phyloP scores from a whole-genome alignment of 2,888 invertebrate species.

The Carabus problematicus region DNA sequence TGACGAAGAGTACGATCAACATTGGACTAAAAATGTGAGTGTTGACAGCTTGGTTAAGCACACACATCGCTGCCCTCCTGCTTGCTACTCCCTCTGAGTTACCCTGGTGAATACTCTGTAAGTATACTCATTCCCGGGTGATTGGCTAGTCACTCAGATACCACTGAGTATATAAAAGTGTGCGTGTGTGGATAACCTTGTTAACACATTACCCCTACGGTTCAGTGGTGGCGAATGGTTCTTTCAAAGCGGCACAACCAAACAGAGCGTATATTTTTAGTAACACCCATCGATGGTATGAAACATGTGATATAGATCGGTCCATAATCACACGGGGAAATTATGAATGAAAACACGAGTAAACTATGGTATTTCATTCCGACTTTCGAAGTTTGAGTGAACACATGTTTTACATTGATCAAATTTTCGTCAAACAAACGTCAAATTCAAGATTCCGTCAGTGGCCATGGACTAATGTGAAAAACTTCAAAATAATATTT shows the following conservation, averaged over 20 bases:
- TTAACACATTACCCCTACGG: constrained; percentile 30
- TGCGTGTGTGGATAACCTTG: constrained; percentile 36
- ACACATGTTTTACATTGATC: too few relatives aligned
- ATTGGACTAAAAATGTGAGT: too few relatives aligned
- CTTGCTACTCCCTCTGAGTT: not conserved
- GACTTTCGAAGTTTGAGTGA: too few relatives aligned
- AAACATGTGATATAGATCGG: not conserved
- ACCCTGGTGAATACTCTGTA: constrained; percentile 1
- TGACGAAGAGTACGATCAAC: too few relatives aligned
- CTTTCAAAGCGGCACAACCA: constrained; percentile 15
- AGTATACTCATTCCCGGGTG: constrained; percentile 1
- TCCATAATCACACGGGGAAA: not conserved
- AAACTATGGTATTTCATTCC: too few relatives aligned
- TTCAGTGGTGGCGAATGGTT: constrained; percentile 25
- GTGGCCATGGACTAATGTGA: too few relatives aligned
- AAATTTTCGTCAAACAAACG: too few relatives aligned
- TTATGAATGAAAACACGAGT: not conserved
- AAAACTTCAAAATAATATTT: too few relatives aligned
- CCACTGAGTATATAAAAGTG: not conserved
- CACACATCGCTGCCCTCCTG: constrained; percentile 3
- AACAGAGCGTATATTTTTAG: constrained; percentile 20
- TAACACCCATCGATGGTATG: not conserved
- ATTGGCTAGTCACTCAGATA: constrained; percentile 26
- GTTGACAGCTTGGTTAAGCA: not conserved
- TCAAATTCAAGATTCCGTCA: too few relatives aligned